Evolutionary conservation across 1,140 invertebrate species (phyloP).

Genomic region (Pseudomyrmex pallidus): DNA sequence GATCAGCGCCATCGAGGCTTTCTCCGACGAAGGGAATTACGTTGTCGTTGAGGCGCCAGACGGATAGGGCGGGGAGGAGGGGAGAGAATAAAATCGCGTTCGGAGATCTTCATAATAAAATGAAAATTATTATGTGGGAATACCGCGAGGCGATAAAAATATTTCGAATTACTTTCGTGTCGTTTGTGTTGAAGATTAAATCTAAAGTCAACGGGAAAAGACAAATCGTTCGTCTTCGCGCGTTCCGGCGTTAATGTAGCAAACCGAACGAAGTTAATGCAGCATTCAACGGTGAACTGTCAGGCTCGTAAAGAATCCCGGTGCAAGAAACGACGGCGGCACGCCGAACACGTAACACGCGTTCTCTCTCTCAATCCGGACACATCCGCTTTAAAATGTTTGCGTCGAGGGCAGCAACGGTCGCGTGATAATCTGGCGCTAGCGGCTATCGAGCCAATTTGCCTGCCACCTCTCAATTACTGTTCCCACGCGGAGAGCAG

Average conservation of each 20-base stretch:
- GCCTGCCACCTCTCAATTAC: constrained; percentile 38
- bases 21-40: constrained; percentile 45
- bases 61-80: not conserved
- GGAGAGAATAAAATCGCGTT: constrained; percentile 9
- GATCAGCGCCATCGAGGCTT: constrained; percentile 43
- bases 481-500: constrained; percentile 27
- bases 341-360: not conserved
- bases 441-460: constrained; percentile 68
- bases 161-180: not conserved
- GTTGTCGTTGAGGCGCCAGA: constrained; percentile 46
- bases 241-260: not conserved
- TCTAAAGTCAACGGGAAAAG: not conserved
- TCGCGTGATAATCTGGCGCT: constrained; percentile 63
- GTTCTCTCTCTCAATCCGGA: not conserved
- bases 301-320: not conserved
- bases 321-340: not conserved
- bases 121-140: not conserved
- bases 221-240: not conserved
- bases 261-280: not conserved
- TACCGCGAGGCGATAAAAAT: not conserved
- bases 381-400: constrained; percentile 69
- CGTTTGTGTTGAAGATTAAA: constrained; percentile 6
- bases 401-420: constrained; percentile 34
- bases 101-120: constrained; percentile 38
- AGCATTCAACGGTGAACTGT: not conserved